phyloP scores from a whole-genome alignment of 2,888 invertebrate species.

The Diadegma fenestrale region DNA sequence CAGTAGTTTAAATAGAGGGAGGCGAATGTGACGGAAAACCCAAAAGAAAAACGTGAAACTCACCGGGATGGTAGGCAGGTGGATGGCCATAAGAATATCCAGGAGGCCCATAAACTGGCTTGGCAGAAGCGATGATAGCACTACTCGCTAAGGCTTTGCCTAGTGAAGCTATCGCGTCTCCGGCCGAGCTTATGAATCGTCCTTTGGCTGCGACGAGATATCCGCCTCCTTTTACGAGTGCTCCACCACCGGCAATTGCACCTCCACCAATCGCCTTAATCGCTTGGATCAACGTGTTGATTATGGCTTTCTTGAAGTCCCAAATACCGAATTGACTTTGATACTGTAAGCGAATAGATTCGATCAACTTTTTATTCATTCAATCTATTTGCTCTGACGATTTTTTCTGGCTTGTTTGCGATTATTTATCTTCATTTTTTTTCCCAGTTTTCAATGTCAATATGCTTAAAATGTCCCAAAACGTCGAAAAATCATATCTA shows the following conservation, averaged over 20 bases:
- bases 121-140: constrained; percentile 88
- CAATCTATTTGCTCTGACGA: background rate
- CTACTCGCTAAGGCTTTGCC: constrained; percentile 93
- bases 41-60: constrained; percentile 21
- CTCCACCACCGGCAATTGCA: constrained; percentile 94
- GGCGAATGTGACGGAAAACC: background rate
- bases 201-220: constrained; percentile 88
- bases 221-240: constrained; percentile 94
- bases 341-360: constrained; percentile 69
- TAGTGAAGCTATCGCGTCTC: constrained; percentile 92
- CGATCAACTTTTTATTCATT: background rate
- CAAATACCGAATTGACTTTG: constrained; percentile 87
- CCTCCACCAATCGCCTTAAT: constrained; percentile 95
- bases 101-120: constrained; percentile 69
- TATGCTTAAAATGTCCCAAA: too few relatives aligned
- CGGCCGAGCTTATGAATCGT: constrained; percentile 90
- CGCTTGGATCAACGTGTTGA: constrained; percentile 94
- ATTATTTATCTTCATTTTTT: too few relatives aligned
- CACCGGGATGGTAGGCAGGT: constrained; percentile 66
- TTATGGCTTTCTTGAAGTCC: constrained; percentile 93
- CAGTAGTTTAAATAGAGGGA: background rate
- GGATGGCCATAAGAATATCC: constrained; percentile 75
- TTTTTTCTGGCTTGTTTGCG: too few relatives aligned
- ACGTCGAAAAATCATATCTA: too few relatives aligned
- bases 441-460: too few relatives aligned